These are phyloP conservation scores for Brachypalpus laphriformis DNA, from an alignment of 2,888 invertebrate genomes.

Conservation along the genomic window DNA sequence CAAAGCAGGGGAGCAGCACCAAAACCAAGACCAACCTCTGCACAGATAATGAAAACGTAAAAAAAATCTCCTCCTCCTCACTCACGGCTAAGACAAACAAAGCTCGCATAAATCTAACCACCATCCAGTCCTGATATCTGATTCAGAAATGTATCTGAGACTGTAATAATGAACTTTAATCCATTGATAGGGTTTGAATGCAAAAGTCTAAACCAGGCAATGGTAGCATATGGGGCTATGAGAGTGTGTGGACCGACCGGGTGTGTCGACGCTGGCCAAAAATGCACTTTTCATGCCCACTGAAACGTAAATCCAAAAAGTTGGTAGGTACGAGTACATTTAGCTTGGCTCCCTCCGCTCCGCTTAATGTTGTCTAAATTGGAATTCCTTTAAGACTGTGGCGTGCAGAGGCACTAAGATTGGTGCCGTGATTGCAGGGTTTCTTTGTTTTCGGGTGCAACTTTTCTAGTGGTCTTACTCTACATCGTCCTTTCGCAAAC, in stretches of 20 bases:
- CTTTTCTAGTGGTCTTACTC: conserved; percentile 8
- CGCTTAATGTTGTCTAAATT: not conserved
- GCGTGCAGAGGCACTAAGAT: conserved; percentile 56
- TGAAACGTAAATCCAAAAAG: conserved; percentile 58
- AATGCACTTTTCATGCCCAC: conserved; percentile 65
- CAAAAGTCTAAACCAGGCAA: conserved; percentile 32
- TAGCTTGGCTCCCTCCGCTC: conserved; percentile 23
- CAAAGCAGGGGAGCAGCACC: conserved; percentile 31
- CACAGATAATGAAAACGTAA: conserved; percentile 55
- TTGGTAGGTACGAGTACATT: not conserved
- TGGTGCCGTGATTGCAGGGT: conserved; percentile 52
- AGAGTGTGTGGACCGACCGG: conserved; percentile 35
- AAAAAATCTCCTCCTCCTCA: conserved; percentile 33
- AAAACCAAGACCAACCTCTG: conserved; percentile 7
- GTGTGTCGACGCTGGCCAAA: conserved; percentile 62
- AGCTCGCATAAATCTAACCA: conserved; percentile 60
- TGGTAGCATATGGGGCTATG: conserved; percentile 14
- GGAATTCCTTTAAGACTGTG: conserved; percentile 44
- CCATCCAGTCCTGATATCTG: conserved; percentile 60
- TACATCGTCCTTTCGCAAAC: conserved; percentile 54
- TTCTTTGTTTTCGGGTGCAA: conserved; percentile 54
- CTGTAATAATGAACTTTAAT: conserved; percentile 62
- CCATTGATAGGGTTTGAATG: conserved; percentile 53
- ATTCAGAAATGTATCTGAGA: conserved; percentile 55
- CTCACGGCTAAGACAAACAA: conserved; percentile 29